Evolutionary conservation across 2,888 invertebrate genomes (phyloP).

Genomic region (Leucophenga montana): DNA sequence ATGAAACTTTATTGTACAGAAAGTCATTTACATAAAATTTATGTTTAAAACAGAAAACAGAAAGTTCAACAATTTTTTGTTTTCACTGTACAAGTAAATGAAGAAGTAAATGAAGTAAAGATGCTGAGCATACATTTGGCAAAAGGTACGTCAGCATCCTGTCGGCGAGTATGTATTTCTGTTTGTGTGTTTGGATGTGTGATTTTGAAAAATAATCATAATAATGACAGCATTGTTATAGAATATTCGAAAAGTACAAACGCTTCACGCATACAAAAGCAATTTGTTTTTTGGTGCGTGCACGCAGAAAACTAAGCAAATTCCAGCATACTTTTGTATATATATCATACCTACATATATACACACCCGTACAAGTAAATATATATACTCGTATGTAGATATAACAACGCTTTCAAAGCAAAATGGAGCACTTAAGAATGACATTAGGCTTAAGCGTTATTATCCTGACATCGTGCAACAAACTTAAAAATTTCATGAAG

Average conservation of each 20-base stretch:
- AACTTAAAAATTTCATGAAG: constrained; percentile 57
- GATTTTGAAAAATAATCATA: constrained; percentile 65
- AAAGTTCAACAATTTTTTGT: no score
- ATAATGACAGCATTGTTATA: constrained; percentile 63
- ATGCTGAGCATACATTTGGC: not conserved
- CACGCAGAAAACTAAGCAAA: not conserved
- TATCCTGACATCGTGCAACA: constrained; percentile 47
- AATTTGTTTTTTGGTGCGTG: constrained; percentile 46
- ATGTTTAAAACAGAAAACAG: no score
- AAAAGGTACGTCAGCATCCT: not conserved
- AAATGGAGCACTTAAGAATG: constrained; percentile 49
- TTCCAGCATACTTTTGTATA: not conserved
- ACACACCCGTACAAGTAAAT: not conserved
- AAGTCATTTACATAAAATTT: no score
- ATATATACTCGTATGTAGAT: not conserved
- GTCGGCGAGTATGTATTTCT: not conserved
- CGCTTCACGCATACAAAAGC: constrained; percentile 40
- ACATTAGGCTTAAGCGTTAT: constrained; percentile 60
- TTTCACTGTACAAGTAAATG: constrained; percentile 22
- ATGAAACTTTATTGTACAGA: no score
- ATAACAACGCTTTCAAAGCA: not conserved
- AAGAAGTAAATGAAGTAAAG: not conserved
- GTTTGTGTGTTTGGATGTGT: constrained; percentile 17
- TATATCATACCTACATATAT: no score
- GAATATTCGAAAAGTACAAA: constrained; percentile 43